phyloP scores from a whole-genome alignment of 2,113 vertebrate species.

The Eublepharis macularius region DNA sequence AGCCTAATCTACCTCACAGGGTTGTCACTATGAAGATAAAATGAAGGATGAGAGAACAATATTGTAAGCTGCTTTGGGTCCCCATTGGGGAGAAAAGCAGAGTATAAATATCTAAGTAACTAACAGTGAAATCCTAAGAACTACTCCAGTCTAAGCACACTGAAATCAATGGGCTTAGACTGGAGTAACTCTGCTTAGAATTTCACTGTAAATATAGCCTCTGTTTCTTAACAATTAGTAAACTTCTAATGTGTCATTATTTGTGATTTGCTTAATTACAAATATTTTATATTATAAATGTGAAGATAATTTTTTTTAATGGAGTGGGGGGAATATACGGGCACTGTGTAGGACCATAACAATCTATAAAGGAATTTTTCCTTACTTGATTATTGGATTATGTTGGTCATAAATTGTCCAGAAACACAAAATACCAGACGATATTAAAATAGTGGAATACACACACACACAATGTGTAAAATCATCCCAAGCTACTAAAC shows the following conservation, averaged over 20 bases:
- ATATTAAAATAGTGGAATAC: conserved; percentile 58
- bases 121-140: no score
- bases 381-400: conserved; percentile 67
- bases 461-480: conserved; percentile 59
- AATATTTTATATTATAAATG: conserved; percentile 22
- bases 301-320: conserved; percentile 41
- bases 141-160: no score
- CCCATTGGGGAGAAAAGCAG: no score
- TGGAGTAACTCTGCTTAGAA: neutral
- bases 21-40: no score
- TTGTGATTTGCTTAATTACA: conserved; percentile 8
- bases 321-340: conserved; percentile 34
- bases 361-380: conserved; percentile 67
- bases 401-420: conserved; percentile 59
- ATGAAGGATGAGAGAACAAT: no score
- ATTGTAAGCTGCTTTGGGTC: no score
- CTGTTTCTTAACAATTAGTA: neutral
- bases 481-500: conserved; percentile 58
- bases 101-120: no score
- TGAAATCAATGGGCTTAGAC: neutral
- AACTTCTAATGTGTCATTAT: neutral
- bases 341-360: conserved; percentile 63
- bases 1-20: no score
- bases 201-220: no score
- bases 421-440: conserved; percentile 55